These are phyloP conservation scores for Omphaloscelis lunosa DNA, from an alignment of 2,888 invertebrate genomes.

Conservation along the genomic window DNA sequence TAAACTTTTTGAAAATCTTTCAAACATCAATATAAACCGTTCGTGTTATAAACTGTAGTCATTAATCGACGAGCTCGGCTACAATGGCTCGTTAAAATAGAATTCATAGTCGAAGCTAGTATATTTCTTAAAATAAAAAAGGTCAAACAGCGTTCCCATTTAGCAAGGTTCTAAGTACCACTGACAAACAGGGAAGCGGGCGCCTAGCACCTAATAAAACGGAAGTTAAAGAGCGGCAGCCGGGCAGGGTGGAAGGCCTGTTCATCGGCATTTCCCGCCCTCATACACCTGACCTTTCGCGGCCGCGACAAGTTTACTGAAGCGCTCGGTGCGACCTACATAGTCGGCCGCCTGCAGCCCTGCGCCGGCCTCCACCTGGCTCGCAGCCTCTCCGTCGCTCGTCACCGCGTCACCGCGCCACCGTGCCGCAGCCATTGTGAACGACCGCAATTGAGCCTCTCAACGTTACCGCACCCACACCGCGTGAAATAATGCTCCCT, in stretches of 20 bases:
- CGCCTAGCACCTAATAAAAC: conserved; percentile 84
- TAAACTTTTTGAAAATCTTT: neutral
- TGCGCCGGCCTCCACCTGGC: conserved; percentile 69
- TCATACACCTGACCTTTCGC: conserved; percentile 90
- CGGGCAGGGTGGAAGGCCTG: conserved; percentile 78
- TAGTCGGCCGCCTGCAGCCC: conserved; percentile 79
- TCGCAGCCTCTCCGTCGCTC: conserved; percentile 56
- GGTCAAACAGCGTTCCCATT: conserved; percentile 69
- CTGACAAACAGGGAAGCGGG: conserved; percentile 78
- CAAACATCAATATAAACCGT: conserved; percentile 5
- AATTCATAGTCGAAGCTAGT: conserved; percentile 70
- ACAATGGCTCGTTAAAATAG: conserved; percentile 79
- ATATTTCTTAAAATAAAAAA: conserved; percentile 72
- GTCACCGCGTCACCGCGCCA: conserved; percentile 55
- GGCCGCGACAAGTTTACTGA: conserved; percentile 88
- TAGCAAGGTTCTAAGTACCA: conserved; percentile 70
- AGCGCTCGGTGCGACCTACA: conserved; percentile 88
- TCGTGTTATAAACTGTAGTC: too few species aligned
- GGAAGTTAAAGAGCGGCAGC: conserved; percentile 83
- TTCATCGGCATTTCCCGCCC: conserved; percentile 88
- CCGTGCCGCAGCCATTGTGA: conserved; percentile 77
- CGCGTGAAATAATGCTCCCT: conserved; percentile 82
- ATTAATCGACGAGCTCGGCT: conserved; percentile 72
- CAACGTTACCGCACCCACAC: conserved; percentile 77
- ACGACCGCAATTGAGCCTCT: conserved; percentile 83